These are phyloP conservation scores for Camponotus floridanus DNA, from an alignment of 1,140 invertebrate genomes.

Conservation along the genomic window DNA sequence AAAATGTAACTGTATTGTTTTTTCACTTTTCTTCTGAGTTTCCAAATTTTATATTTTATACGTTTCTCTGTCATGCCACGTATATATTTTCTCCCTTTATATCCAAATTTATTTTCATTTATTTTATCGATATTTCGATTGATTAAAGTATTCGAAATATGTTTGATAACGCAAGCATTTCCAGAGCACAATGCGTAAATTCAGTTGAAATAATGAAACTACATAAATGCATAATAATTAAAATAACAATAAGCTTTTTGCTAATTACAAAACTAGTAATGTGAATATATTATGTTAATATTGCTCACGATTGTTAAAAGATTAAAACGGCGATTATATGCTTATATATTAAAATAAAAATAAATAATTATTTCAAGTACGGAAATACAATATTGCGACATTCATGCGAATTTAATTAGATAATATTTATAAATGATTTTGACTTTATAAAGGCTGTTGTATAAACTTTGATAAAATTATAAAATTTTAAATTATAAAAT, in stretches of 20 bases:
- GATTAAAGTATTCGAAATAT: slow-evolving; percentile 13
- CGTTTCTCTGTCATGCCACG: background rate
- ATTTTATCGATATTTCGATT: background rate
- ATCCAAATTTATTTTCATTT: background rate
- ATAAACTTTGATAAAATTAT: background rate
- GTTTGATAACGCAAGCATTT: background rate
- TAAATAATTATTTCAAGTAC: background rate
- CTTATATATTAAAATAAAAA: background rate
- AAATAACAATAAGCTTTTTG: slow-evolving; percentile 1
- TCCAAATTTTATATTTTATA: background rate
- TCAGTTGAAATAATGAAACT: background rate
- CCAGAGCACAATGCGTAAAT: background rate
- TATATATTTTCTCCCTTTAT: background rate
- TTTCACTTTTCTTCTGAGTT: background rate
- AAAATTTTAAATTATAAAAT: background rate
- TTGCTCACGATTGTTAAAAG: background rate
- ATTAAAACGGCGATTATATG: background rate
- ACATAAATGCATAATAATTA: background rate
- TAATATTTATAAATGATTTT: background rate
- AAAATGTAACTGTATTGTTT: background rate
- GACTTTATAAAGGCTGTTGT: background rate
- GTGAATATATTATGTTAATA: background rate
- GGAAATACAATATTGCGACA: background rate
- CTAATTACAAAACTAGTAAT: background rate
- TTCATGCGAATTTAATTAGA: slow-evolving; percentile 1